Conservation (phyloP, 2,888 invertebrate species). For the Campopleginae sp. region DNA sequence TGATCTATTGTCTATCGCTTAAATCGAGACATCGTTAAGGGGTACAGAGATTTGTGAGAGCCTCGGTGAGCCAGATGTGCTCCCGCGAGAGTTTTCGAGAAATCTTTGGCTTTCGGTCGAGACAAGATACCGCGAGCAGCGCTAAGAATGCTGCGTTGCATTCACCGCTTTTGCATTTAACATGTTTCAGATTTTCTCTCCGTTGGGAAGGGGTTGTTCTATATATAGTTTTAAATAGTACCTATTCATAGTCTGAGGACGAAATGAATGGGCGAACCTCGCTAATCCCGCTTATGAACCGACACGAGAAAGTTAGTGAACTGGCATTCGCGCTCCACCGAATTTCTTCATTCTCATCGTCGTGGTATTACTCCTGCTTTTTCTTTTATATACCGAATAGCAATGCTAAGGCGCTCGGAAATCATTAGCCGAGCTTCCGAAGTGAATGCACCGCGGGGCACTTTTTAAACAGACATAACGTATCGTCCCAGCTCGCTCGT, state of each 20-base stretch:
- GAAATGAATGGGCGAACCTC: constrained; percentile 76
- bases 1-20: background rate
- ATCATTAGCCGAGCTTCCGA: constrained; percentile 38
- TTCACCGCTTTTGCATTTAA: constrained; percentile 5
- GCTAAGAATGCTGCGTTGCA: constrained; percentile 13
- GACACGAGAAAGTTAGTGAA: constrained; percentile 58
- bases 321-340: constrained; percentile 44
- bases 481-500: background rate
- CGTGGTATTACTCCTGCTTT: constrained; percentile 1
- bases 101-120: constrained; percentile 17
- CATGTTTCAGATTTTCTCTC: constrained; percentile 25
- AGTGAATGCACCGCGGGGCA: constrained; percentile 76
- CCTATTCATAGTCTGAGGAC: constrained; percentile 79
- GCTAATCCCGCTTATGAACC: constrained; percentile 64
- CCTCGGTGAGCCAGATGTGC: constrained; percentile 37
- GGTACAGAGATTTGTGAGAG: constrained; percentile 24
- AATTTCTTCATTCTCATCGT: constrained; percentile 41
- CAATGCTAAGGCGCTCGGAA: constrained; percentile 4
- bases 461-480: background rate
- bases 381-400: constrained; percentile 12
- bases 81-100: constrained; percentile 46
- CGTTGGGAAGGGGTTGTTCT: constrained; percentile 54
- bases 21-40: background rate
- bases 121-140: background rate
- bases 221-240: constrained; percentile 76